phyloP scores from a whole-genome alignment of 2,797 vertebrate species.

The Hydrophis major region DNA sequence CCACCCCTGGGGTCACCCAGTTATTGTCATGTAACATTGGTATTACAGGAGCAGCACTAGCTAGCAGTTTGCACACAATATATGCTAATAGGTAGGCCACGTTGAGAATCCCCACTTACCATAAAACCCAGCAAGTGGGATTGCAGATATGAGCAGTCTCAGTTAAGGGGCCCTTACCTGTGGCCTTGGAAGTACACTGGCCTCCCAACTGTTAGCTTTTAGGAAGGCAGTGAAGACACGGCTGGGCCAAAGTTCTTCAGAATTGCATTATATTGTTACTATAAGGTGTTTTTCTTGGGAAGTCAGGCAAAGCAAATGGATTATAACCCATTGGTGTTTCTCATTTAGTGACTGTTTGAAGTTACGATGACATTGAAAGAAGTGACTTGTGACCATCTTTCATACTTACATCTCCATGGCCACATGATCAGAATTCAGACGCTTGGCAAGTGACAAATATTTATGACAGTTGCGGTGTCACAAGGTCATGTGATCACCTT shows the following conservation, averaged over 20 bases:
- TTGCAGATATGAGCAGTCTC: neutral
- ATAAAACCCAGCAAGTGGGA: neutral
- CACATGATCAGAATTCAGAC: neutral
- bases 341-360: neutral
- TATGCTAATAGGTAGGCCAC: neutral
- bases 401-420: neutral
- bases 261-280: neutral
- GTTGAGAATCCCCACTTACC: neutral
- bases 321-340: neutral
- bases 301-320: neutral
- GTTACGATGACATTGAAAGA: neutral
- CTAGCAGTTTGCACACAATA: neutral
- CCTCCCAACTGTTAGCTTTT: neutral
- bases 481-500: neutral
- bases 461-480: accelerated
- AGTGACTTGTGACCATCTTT: neutral
- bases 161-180: neutral
- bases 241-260: neutral
- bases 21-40: neutral
- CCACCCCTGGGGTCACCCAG: neutral
- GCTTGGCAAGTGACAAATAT: neutral
- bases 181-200: neutral
- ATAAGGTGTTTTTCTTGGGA: neutral
- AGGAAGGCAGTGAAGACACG: neutral
- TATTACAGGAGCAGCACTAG: neutral